Evolutionary conservation across 2,888 invertebrate species (phyloP), one percentile per base, ranked within the genome.

Genomic region (Cataglyphis rosenhaueri): DNA sequence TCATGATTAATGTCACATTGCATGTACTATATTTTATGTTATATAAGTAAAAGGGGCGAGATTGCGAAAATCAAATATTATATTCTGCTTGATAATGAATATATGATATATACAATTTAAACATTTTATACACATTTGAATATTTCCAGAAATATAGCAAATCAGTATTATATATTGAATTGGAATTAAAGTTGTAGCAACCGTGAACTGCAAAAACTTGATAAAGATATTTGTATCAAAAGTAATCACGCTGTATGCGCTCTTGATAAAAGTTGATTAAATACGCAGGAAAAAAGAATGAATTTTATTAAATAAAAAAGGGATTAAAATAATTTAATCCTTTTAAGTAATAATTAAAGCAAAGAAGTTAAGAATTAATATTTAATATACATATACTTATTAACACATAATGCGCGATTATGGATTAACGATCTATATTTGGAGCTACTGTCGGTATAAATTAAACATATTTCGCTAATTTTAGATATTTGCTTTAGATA

Each of bases 61-160:
- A 75, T 6, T 52, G 35, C 35, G 48, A 48, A 65, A 52, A 75
- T 65, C 35, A 65, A 75, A 75, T 35, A 35, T 52, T 32, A 73
- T 6, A 41, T 61, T 10, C 15, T 18, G 5, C 6, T 15, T 41
- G n/a, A 29, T 41, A 61, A 71, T 73, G 25, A 59, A 21, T 21
- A 38, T 59, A 21, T 35, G 18, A 38, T 59, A 73, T 18, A 18
- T 57, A 10, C 25, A 15, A 25, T 73, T 44, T 41, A 12, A 29
- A 41, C 38, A 52, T 48, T 21, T 32, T 21, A 9, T 21, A 75
- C 32, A 35, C n/a, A 35, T n/a, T 4, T 35, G 65, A 61, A 25
- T 35, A 64, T 21, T 48, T 48, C 21, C 35, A 15, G 10, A 48
- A 66, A 35, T 75, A 75, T 64, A 74, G 35, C 25, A 21, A 35